phyloP scores from a whole-genome alignment of 1,140 invertebrate species.

The Bombus sibiricus region DNA sequence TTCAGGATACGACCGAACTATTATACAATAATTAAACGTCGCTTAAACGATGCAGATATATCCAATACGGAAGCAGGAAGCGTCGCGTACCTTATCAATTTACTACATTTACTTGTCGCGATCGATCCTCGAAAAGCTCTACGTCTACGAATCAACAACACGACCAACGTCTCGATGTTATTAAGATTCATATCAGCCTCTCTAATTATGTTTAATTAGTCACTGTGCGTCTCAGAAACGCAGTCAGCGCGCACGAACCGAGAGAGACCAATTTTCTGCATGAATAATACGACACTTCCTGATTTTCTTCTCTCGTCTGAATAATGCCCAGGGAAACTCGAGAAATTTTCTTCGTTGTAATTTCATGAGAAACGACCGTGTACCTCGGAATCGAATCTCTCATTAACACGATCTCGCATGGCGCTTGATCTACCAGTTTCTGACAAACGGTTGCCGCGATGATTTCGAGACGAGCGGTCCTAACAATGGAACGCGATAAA shows the following conservation, averaged over 20 bases:
- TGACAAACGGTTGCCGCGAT: too few species aligned
- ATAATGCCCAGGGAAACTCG: conserved; percentile 15
- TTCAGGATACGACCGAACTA: too few species aligned
- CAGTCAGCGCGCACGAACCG: not conserved
- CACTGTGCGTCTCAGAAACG: not conserved
- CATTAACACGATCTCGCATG: conserved; percentile 3
- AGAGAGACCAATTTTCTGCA: not conserved
- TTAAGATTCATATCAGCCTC: not conserved
- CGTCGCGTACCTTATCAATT: not conserved
- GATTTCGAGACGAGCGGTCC: not conserved
- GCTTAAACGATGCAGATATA: not conserved
- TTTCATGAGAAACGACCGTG: conserved; percentile 9
- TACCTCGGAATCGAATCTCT: not conserved
- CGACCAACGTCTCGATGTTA: too few species aligned
- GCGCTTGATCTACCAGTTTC: not conserved
- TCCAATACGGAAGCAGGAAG: not conserved
- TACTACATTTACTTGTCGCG: not conserved
- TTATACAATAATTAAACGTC: too few species aligned
- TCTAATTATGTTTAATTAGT: conserved; percentile 21
- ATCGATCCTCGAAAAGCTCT: not conserved
- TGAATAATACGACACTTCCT: conserved; percentile 16
- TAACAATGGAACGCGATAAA: not conserved
- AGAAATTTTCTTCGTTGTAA: conserved; percentile 21
- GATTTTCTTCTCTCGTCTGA: conserved; percentile 17
- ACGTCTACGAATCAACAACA: not conserved